A percentile compares a stretch with the other conserved stretches of the same genome.
phyloP scores from a whole-genome alignment of 2,888 invertebrate genomes.

The Argynnis bischoffii region DNA sequence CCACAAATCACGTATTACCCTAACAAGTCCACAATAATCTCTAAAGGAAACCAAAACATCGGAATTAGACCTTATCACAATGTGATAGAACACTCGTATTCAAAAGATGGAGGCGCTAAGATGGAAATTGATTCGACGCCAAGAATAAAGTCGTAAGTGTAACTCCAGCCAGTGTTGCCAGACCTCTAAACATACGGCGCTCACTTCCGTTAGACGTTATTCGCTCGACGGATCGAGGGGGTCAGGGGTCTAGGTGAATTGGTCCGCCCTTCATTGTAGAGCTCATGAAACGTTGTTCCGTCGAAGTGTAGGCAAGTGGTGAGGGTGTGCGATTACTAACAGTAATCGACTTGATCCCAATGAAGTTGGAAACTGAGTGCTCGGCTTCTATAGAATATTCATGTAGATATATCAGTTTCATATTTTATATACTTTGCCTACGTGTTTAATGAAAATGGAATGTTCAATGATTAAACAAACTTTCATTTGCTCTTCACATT shows the following conservation, averaged over 20 bases:
- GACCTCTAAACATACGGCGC: constrained; percentile 53
- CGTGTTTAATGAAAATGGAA: no score
- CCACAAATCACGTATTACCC: constrained; percentile 77
- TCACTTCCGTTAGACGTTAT: constrained; percentile 47
- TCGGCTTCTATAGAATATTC: constrained; percentile 42
- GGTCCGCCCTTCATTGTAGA: constrained; percentile 48
- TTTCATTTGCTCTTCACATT: no score
- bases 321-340: constrained; percentile 72
- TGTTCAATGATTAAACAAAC: no score
- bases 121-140: constrained; percentile 74
- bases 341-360: constrained; percentile 78
- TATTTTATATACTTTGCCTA: neutral
- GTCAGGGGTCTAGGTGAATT: constrained; percentile 46
- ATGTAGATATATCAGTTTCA: neutral
- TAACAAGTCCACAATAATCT: constrained; percentile 64
- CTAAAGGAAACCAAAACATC: constrained; percentile 51
- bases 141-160: constrained; percentile 64
- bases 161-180: constrained; percentile 43
- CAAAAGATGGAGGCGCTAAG: constrained; percentile 55
- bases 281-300: constrained; percentile 58
- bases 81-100: constrained; percentile 47
- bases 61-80: constrained; percentile 63
- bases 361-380: constrained; percentile 69
- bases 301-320: constrained; percentile 58
- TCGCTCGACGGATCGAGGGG: constrained; percentile 38